These are phyloP conservation scores for Caenorhabditis plicata DNA, from an alignment of 2,888 invertebrate genomes.

Conservation along the genomic window DNA sequence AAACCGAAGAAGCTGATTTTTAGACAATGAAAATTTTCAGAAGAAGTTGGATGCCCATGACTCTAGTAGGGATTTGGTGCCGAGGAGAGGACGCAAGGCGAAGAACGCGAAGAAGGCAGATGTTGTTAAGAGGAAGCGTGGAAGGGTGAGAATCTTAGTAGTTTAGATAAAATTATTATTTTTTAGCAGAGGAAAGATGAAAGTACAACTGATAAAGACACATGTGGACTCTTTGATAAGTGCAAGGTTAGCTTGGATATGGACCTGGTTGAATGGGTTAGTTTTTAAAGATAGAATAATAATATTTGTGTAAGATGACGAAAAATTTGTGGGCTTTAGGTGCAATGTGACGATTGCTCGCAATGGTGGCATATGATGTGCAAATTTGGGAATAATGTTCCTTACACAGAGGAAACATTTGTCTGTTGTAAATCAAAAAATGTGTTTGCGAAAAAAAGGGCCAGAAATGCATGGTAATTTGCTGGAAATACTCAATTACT, in stretches of 20 bases:
- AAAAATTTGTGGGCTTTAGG: constrained; percentile 6
- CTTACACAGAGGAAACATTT: neutral
- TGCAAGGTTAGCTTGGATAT: neutral
- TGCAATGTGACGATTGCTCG: constrained; percentile 3
- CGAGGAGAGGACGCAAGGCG: neutral
- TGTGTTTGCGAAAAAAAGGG: neutral
- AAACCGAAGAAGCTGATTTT: neutral
- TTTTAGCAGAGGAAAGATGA: constrained; percentile 13
- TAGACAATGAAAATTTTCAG: no score
- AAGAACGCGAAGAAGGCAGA: no score
- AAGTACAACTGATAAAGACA: constrained; percentile 4
- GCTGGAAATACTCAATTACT: no score
- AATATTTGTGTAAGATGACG: neutral
- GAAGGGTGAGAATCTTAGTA: constrained; percentile 3
- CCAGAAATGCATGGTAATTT: neutral
- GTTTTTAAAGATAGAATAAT: neutral
- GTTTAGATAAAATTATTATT: neutral
- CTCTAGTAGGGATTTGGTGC: no score
- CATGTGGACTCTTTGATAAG: neutral
- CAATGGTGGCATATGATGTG: constrained; percentile 19
- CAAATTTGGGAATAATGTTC: neutral
- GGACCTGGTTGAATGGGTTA: constrained; percentile 1
- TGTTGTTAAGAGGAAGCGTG: constrained; percentile 5
- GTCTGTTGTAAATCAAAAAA: constrained; percentile 1
- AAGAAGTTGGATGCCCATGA: no score